Conservation (phyloP, 2,113 vertebrate genomes). For the Cricetomys ansorgei region DNA sequence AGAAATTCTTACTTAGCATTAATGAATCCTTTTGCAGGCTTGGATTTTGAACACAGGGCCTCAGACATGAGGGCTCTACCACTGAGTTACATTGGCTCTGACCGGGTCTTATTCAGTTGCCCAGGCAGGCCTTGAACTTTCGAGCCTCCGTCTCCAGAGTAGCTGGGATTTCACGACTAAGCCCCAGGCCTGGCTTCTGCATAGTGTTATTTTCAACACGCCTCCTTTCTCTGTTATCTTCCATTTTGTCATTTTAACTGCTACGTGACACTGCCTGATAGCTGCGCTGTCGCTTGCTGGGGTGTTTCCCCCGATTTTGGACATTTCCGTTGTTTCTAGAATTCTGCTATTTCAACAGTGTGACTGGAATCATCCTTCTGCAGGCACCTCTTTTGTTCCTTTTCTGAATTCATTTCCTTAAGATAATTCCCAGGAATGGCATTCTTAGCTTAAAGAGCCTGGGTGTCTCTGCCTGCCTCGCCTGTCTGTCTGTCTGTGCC, state of each 20-base stretch:
- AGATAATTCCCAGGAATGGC: conserved; percentile 59
- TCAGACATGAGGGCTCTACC: not conserved
- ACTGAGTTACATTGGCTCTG: not conserved
- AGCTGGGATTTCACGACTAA: not conserved
- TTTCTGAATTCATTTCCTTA: conserved; percentile 68
- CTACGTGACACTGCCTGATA: not conserved
- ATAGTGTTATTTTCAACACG: not conserved
- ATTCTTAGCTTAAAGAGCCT: conserved; percentile 42
- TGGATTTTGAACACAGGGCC: not conserved
- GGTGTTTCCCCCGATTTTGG: conserved; percentile 16
- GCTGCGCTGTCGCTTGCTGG: not conserved
- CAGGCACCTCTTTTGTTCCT: conserved; percentile 51
- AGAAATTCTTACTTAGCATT: not conserved
- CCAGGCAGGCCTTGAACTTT: not conserved
- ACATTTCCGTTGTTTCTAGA: conserved; percentile 63
- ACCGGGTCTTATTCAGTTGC: not conserved
- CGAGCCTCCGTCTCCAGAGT: not conserved
- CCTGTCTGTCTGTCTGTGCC: not conserved
- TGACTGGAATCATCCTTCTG: conserved; percentile 12
- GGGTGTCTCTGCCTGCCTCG: not conserved
- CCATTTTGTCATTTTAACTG: not conserved
- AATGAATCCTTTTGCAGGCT: not conserved
- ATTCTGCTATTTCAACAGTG: conserved; percentile 36
- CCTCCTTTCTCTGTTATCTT: not conserved
- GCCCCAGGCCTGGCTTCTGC: not conserved